phyloP scores from a whole-genome alignment of 1,140 invertebrate species.

The Atta colombica region DNA sequence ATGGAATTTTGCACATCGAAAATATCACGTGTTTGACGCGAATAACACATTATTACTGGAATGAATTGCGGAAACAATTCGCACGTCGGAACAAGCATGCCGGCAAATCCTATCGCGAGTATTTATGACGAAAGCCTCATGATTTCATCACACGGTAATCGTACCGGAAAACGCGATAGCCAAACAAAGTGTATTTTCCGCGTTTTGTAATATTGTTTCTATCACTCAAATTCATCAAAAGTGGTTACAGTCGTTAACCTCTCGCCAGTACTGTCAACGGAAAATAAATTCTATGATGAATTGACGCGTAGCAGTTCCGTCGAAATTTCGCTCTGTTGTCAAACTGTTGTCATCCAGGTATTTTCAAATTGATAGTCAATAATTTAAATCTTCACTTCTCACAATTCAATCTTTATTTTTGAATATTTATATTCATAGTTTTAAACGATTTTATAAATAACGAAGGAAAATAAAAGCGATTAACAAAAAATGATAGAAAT shows the following conservation, averaged over 20 bases:
- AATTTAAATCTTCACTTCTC: slow-evolving; percentile 36
- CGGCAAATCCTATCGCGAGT: slow-evolving; percentile 43
- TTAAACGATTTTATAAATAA: background rate
- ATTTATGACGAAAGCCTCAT: slow-evolving; percentile 53
- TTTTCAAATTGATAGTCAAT: slow-evolving; percentile 40
- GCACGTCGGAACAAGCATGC: background rate
- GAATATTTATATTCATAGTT: slow-evolving; percentile 9
- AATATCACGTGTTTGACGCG: slow-evolving; percentile 2
- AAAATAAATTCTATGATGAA: slow-evolving; percentile 50
- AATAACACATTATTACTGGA: slow-evolving; percentile 43
- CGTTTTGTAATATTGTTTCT: slow-evolving; percentile 44
- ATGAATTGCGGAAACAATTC: slow-evolving; percentile 36
- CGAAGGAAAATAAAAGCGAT: background rate
- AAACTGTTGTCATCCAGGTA: slow-evolving; percentile 27
- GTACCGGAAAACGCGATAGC: slow-evolving; percentile 43
- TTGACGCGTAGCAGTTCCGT: slow-evolving; percentile 24
- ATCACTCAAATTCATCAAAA: slow-evolving; percentile 59
- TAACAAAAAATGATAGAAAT: background rate
- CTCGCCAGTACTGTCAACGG: slow-evolving; percentile 27
- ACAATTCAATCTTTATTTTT: background rate
- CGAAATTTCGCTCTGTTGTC: slow-evolving; percentile 29
- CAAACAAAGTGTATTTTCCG: slow-evolving; percentile 44
- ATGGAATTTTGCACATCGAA: slow-evolving; percentile 12
- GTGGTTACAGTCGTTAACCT: slow-evolving; percentile 52
- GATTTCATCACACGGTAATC: slow-evolving; percentile 58